Percentiles rank a stretch among this genome's conserved stretches.
phyloP scores from a whole-genome alignment of 2,888 invertebrate species.

The Trypoxylon attenuatum region DNA sequence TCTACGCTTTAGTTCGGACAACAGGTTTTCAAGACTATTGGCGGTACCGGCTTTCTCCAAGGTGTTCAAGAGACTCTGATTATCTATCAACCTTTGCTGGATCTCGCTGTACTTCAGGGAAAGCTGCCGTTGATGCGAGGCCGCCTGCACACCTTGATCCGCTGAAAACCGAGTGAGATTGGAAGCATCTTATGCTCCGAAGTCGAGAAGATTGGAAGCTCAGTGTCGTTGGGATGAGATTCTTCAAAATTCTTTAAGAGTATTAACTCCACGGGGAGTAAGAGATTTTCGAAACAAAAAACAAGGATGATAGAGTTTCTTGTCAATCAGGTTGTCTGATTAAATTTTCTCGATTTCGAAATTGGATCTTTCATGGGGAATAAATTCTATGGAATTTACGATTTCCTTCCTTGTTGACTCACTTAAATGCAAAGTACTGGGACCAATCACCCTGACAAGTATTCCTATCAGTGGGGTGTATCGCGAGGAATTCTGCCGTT shows the following conservation, averaged over 20 bases:
- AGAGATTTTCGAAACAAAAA: too few species aligned
- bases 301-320: too few species aligned
- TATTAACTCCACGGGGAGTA: too few species aligned
- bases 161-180: slow-evolving; percentile 40
- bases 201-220: neutral
- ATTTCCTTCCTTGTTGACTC: too few species aligned
- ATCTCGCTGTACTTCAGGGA: slow-evolving; percentile 90
- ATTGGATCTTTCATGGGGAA: too few species aligned
- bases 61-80: slow-evolving; percentile 90
- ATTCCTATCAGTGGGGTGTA: neutral
- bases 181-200: too few species aligned
- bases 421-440: too few species aligned
- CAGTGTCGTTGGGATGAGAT: too few species aligned
- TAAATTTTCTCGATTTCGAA: too few species aligned
- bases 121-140: slow-evolving; percentile 92
- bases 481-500: neutral
- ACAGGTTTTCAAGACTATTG: slow-evolving; percentile 85
- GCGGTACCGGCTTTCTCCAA: slow-evolving; percentile 79
- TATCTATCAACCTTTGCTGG: slow-evolving; percentile 92
- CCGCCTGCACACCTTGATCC: slow-evolving; percentile 67
- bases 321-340: too few species aligned
- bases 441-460: neutral
- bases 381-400: too few species aligned
- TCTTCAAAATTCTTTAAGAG: too few species aligned
- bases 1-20: slow-evolving; percentile 84